Percentiles rank a stretch among this genome's conserved stretches.
These are phyloP conservation scores for Clitarchus hookeri DNA, from an alignment of 2,888 invertebrate genomes.

Conservation along the genomic window DNA sequence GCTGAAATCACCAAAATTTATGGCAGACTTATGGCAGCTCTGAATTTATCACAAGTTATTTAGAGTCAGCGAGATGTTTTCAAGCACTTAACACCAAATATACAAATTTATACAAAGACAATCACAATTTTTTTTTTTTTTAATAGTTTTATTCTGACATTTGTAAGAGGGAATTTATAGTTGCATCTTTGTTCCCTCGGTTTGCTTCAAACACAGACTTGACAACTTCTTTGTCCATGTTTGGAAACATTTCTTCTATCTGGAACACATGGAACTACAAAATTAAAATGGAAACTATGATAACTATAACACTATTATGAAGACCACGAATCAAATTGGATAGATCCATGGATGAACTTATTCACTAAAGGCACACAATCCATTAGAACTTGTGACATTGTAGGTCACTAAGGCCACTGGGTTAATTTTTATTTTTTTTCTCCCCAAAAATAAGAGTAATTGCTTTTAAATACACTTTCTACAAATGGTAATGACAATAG, in stretches of 20 bases:
- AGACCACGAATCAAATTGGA: no score
- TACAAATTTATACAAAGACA: not conserved
- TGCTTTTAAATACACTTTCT: no score
- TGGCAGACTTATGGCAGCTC: not conserved
- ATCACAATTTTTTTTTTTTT: not conserved
- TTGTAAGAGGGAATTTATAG: constrained; percentile 87
- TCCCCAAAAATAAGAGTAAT: no score
- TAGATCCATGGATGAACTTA: no score
- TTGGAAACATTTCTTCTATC: constrained; percentile 97
- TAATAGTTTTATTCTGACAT: constrained; percentile 71
- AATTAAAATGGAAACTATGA: no score
- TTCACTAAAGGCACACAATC: no score
- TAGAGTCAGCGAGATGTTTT: not conserved
- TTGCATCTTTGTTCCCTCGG: constrained; percentile 84
- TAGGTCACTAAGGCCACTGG: no score
- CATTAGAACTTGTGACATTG: no score
- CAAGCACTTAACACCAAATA: not conserved
- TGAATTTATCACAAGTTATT: not conserved
- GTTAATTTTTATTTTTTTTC: no score
- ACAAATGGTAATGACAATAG: no score
- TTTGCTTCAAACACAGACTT: constrained; percentile 89
- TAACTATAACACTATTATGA: no score
- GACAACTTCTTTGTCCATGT: constrained; percentile 90
- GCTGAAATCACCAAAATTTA: not conserved
- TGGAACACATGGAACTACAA: constrained; percentile 52